Conservation (phyloP, 2,888 invertebrate species). For the Macaria notata region DNA sequence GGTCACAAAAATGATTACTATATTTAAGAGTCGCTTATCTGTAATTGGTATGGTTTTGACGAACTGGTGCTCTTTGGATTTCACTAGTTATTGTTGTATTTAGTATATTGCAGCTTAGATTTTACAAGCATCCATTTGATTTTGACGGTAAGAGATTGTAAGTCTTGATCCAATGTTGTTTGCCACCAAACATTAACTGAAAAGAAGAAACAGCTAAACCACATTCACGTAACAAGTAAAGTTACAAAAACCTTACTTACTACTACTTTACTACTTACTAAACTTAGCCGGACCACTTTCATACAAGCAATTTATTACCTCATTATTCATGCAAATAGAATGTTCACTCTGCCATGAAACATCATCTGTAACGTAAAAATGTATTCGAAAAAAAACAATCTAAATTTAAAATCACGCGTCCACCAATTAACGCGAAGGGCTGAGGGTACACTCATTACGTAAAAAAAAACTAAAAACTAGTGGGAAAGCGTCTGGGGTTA, state of each 20-base stretch:
- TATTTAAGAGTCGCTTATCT: no score
- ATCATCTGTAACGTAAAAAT: conserved; percentile 23
- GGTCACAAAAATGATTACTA: no score
- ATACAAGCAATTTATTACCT: conserved; percentile 6
- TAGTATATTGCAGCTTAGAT: no score
- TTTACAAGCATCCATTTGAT: no score
- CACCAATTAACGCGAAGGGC: conserved; percentile 50
- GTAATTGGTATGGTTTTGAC: no score
- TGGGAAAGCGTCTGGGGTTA: conserved; percentile 67
- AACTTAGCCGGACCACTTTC: conserved; percentile 6
- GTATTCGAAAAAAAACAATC: conserved; percentile 19
- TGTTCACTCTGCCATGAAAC: conserved; percentile 24
- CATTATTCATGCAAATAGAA: conserved; percentile 26
- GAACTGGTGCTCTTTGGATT: no score
- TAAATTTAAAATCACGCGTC: conserved; percentile 38
- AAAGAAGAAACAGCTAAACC: neutral
- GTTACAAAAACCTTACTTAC: conserved; percentile 8
- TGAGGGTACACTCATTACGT: conserved; percentile 51
- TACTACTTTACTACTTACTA: no score
- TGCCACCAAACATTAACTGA: neutral
- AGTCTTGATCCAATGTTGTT: no score
- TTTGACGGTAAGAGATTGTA: no score
- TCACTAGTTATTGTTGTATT: no score
- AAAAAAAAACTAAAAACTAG: conserved; percentile 51
- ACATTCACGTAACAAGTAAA: conserved; percentile 2